A percentile compares a stretch with the other conserved stretches of the same genome.
Conservation (phyloP, 2,113 vertebrate genomes). For the Tylochromis polylepis region DNA sequence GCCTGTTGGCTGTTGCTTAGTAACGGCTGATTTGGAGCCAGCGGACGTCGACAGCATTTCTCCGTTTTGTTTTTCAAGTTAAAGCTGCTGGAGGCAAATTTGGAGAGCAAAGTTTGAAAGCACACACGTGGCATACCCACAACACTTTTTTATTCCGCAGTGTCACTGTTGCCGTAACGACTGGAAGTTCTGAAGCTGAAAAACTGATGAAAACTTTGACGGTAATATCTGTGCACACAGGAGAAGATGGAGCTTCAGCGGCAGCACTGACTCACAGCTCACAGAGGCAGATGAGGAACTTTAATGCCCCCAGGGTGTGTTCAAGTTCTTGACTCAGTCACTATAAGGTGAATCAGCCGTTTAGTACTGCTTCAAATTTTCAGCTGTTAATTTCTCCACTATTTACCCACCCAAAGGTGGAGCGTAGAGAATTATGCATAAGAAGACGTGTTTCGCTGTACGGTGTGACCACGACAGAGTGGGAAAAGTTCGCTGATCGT, state of each 20-base stretch:
- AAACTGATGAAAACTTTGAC: not conserved
- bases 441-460: not conserved
- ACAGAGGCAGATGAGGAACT: not conserved
- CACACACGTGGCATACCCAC: not conserved
- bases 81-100: not conserved
- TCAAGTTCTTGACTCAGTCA: not conserved
- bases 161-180: not conserved
- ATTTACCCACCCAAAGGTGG: not conserved
- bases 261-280: not conserved
- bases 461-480: rapidly evolving
- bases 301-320: not conserved
- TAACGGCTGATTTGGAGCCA: conserved; percentile 18
- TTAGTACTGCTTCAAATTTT: not conserved
- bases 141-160: not conserved
- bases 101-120: not conserved
- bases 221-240: not conserved
- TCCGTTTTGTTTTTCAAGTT: not conserved
- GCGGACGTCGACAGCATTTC: not conserved
- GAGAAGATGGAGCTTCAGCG: not conserved
- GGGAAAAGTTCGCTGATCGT: not conserved
- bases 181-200: not conserved
- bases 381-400: not conserved
- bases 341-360: not conserved
- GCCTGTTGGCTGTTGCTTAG: conserved; percentile 29
- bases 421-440: not conserved